A percentile compares a stretch with the other conserved stretches of the same genome.
phyloP scores from a whole-genome alignment of 2,113 vertebrate genomes.

The Oncorhynchus masou region DNA sequence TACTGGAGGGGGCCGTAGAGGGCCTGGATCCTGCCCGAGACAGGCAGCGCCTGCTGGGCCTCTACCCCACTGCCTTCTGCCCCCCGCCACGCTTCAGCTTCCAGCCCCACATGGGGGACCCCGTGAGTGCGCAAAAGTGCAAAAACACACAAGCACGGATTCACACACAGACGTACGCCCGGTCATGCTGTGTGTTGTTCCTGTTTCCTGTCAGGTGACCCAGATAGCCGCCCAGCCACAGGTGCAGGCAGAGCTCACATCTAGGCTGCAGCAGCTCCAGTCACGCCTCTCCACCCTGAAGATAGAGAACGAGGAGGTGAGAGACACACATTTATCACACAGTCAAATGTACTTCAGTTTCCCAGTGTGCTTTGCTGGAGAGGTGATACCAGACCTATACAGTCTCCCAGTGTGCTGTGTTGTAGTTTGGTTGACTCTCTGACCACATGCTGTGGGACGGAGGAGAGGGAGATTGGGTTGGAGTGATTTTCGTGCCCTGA shows the following conservation, averaged over 20 bases:
- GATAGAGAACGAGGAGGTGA: conserved; percentile 98
- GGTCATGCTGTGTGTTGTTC: neutral
- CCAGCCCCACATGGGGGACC: conserved; percentile 95
- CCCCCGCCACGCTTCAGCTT: conserved; percentile 93
- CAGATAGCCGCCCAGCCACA: conserved; percentile 93
- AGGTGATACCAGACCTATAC: too few species aligned
- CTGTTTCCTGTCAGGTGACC: conserved; percentile 78
- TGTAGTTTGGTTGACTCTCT: neutral
- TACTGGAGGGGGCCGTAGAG: conserved; percentile 97
- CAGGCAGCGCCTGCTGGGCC: conserved; percentile 96
- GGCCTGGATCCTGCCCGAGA: conserved; percentile 93
- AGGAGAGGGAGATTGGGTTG: neutral
- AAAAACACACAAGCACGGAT: neutral
- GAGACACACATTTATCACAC: conserved; percentile 21
- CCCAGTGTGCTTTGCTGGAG: neutral
- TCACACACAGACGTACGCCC: neutral
- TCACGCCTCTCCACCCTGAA: conserved; percentile 93
- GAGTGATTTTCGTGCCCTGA: neutral
- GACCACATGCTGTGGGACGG: too few species aligned
- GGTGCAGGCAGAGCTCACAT: conserved; percentile 90
- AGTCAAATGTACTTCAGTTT: neutral
- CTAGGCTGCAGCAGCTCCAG: conserved; percentile 94
- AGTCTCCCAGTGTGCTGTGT: too few species aligned
- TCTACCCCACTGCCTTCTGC: conserved; percentile 93
- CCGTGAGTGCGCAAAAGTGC: conserved; percentile 74